Evolutionary conservation across 2,888 invertebrate genomes (phyloP).

Genomic region (Pantelozetes paolii): DNA sequence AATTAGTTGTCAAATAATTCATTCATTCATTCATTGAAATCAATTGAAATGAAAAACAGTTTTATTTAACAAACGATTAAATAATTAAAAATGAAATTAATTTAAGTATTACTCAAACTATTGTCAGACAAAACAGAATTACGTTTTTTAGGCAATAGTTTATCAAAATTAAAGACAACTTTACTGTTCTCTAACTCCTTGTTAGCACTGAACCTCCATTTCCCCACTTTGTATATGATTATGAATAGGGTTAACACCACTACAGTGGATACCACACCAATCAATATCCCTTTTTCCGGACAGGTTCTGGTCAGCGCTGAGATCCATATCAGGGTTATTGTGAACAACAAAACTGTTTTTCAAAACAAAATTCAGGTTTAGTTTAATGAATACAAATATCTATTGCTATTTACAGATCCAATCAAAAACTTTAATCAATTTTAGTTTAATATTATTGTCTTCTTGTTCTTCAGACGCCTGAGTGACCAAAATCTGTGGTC

Average conservation of each 20-base stretch:
- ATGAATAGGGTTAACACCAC: not conserved
- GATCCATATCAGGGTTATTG: not conserved
- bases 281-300: slow-evolving; percentile 2
- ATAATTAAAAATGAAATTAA: too few relatives aligned
- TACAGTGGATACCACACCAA: not conserved
- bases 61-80: too few relatives aligned
- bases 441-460: not conserved
- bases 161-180: slow-evolving; percentile 19
- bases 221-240: slow-evolving; percentile 1
- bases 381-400: too few relatives aligned
- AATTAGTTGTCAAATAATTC: too few relatives aligned
- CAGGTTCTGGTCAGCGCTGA: slow-evolving; percentile 22
- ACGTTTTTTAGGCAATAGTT: slow-evolving; percentile 22
- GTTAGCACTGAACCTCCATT: slow-evolving; percentile 8
- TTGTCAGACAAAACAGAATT: not conserved
- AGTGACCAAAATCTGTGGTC: slow-evolving; percentile 10
- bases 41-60: too few relatives aligned
- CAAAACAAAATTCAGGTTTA: too few relatives aligned
- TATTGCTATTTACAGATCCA: slow-evolving; percentile 20
- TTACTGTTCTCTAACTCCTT: not conserved
- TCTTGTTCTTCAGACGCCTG: not conserved
- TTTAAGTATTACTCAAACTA: not conserved
- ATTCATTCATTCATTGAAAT: too few relatives aligned
- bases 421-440: slow-evolving; percentile 13
- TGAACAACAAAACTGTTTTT: slow-evolving; percentile 11